Conservation (phyloP, 2,888 invertebrate genomes). For the Phragmatobia fuliginosa region DNA sequence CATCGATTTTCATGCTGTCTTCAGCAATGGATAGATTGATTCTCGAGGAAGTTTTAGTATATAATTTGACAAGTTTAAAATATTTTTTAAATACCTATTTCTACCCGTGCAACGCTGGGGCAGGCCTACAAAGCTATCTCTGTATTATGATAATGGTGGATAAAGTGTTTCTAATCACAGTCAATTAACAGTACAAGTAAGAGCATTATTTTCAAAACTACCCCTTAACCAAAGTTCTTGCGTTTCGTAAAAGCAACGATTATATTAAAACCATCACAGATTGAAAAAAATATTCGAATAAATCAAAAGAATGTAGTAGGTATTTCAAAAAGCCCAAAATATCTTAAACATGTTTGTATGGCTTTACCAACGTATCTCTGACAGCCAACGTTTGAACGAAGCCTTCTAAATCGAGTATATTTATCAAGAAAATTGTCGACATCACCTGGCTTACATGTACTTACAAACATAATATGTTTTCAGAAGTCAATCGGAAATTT, state of each 20-base stretch:
- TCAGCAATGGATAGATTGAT: too few relatives aligned
- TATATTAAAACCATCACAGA: background rate
- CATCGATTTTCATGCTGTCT: too few relatives aligned
- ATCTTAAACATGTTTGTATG: conserved; percentile 1
- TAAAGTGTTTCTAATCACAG: background rate
- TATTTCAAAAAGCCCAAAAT: conserved; percentile 9
- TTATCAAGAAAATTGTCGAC: background rate
- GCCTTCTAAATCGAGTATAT: conserved; percentile 2
- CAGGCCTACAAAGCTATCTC: background rate
- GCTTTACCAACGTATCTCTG: conserved; percentile 6
- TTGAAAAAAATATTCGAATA: conserved; percentile 8
- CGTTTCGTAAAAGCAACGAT: background rate
- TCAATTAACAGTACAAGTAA: background rate
- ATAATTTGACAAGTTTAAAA: too few relatives aligned
- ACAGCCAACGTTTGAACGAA: conserved; percentile 10
- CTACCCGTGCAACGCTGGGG: too few relatives aligned
- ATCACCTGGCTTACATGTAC: background rate
- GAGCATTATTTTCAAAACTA: background rate
- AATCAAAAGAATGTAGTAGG: conserved; percentile 1
- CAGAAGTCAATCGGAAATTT: background rate
- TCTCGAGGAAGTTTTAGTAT: too few relatives aligned
- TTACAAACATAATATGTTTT: background rate
- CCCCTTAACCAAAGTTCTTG: background rate
- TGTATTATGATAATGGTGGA: background rate
- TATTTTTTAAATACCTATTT: too few relatives aligned